phyloP scores from a whole-genome alignment of 37 sponge, comb jelly and placozoan species.

The Agelas oroides region DNA sequence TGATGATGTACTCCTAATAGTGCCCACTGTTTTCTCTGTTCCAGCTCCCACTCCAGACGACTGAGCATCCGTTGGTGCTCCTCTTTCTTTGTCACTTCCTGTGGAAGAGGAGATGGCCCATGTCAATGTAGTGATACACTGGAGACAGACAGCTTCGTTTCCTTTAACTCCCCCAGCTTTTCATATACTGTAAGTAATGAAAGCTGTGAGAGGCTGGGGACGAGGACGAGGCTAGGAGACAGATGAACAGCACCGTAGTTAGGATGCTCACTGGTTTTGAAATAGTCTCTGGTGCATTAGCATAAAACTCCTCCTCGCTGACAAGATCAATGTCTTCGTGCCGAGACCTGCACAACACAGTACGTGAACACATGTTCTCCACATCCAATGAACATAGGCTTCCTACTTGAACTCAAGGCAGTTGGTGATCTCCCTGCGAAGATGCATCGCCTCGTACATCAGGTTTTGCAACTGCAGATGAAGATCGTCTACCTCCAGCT shows the following conservation, averaged over 20 bases:
- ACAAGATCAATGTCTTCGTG: constrained; percentile 87
- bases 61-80: constrained; percentile 83
- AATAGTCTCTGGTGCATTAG: constrained; percentile 51
- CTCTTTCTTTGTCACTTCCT: constrained; percentile 65
- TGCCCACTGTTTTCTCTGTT: constrained; percentile 81
- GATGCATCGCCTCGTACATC: constrained; percentile 78
- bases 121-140: no score
- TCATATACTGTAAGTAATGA: neutral
- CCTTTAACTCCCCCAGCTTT: no score
- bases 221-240: no score
- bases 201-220: neutral
- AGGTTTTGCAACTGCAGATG: constrained; percentile 91
- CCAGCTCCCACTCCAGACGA: constrained; percentile 85
- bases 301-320: constrained; percentile 73
- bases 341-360: constrained; percentile 74
- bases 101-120: neutral
- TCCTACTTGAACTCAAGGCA: constrained; percentile 88
- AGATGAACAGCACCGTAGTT: no score
- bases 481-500: constrained; percentile 72
- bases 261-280: constrained; percentile 56
- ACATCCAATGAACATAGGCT: neutral
- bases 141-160: no score
- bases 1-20: neutral
- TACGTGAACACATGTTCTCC: no score
- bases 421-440: constrained; percentile 76